Percentiles rank a stretch among this genome's conserved stretches.
Conservation (phyloP, 2,113 vertebrate genomes). For the Bos javanicus region DNA sequence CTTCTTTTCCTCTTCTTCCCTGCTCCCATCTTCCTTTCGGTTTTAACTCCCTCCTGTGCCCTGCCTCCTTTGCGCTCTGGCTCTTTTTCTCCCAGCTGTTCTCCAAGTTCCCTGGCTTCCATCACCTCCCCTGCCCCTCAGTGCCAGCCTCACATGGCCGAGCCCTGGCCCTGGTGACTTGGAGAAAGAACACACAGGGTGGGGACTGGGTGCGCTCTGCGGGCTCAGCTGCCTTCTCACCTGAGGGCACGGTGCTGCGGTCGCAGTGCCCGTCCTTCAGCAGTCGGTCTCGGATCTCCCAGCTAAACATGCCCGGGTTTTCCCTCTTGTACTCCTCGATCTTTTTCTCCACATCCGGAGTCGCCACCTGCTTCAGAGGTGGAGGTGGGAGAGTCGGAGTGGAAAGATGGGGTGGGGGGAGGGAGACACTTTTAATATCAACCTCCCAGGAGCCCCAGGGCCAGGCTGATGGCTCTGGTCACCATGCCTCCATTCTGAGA, state of each 20-base stretch:
- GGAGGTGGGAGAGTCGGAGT: conserved; percentile 65
- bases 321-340: conserved; percentile 99
- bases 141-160: accelerated
- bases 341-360: conserved; percentile 98
- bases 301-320: conserved; percentile 99
- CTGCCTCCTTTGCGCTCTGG: background rate
- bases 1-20: background rate
- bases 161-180: background rate
- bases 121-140: accelerated
- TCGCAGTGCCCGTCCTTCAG: conserved; percentile 99
- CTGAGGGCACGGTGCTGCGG: conserved; percentile 98
- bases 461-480: conserved; percentile 47
- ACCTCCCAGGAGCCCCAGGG: conserved; percentile 89
- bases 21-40: background rate
- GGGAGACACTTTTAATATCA: conserved; percentile 80
- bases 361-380: conserved; percentile 97
- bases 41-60: too few species aligned
- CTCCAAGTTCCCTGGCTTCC: background rate
- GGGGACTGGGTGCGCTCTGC: background rate
- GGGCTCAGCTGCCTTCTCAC: conserved; percentile 87
- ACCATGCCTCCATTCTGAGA: background rate
- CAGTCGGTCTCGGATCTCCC: conserved; percentile 98
- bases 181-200: background rate
- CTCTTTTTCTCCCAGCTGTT: background rate
- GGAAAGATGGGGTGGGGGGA: background rate